These are phyloP conservation scores for Micromesistius poutassou DNA, from an alignment of 2,797 vertebrate species.

Conservation along the genomic window DNA sequence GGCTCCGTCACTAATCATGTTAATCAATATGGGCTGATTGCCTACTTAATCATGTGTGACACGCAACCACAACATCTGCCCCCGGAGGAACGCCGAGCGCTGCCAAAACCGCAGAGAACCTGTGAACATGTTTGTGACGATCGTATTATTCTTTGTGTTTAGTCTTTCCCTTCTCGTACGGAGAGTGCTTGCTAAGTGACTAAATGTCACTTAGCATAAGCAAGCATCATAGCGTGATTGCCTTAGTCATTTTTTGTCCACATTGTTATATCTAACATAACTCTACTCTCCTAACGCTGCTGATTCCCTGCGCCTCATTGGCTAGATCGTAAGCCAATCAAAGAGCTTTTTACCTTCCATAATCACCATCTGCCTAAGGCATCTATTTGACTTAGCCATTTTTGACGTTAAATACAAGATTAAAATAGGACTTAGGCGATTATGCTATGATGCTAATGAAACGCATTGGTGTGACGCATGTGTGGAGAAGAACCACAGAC, in stretches of 20 bases:
- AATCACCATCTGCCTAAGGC: too few relatives aligned
- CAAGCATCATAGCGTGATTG: too few relatives aligned
- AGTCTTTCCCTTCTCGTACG: slow-evolving; percentile 15
- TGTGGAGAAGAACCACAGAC: not conserved
- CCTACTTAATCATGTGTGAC: slow-evolving; percentile 72
- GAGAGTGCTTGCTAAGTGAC: too few relatives aligned
- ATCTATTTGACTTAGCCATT: too few relatives aligned
- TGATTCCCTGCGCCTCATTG: too few relatives aligned
- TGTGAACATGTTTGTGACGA: slow-evolving; percentile 36
- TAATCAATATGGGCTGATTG: slow-evolving; percentile 76
- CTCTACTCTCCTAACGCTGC: not conserved
- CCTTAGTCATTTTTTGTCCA: too few relatives aligned
- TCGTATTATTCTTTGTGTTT: slow-evolving; percentile 47
- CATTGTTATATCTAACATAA: not conserved
- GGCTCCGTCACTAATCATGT: slow-evolving; percentile 70
- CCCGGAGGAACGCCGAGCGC: slow-evolving; percentile 44
- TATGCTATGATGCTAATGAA: too few relatives aligned
- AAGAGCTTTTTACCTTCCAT: not conserved
- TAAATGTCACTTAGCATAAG: too few relatives aligned
- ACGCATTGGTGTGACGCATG: too few relatives aligned
- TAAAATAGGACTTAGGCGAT: too few relatives aligned
- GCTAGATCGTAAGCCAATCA: not conserved
- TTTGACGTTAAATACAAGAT: too few relatives aligned
- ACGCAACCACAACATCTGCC: slow-evolving; percentile 56
- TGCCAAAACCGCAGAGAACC: slow-evolving; percentile 41